phyloP scores from a whole-genome alignment of 2,113 vertebrate species.

The Prunella himalayana region DNA sequence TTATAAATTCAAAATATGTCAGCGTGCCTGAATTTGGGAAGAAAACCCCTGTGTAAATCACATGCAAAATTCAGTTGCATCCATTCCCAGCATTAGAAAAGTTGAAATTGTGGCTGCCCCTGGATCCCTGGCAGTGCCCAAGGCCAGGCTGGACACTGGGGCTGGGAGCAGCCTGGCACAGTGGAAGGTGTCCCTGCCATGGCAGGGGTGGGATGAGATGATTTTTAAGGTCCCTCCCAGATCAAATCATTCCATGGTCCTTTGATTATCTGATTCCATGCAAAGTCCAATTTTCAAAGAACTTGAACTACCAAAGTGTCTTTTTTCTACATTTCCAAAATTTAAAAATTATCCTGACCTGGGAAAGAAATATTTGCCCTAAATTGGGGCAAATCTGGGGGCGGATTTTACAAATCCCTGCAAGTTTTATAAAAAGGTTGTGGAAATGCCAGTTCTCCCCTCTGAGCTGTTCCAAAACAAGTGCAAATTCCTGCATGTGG shows the following conservation, averaged over 20 bases:
- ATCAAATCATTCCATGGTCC: neutral
- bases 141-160: neutral
- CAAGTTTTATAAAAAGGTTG: neutral
- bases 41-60: neutral
- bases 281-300: neutral
- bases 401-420: neutral
- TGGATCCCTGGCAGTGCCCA: neutral
- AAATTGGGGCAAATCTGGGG: rapidly evolving
- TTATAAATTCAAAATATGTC: neutral
- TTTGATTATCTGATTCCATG: neutral
- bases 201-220: rapidly evolving
- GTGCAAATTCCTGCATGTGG: neutral
- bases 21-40: neutral
- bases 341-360: neutral
- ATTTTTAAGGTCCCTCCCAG: rapidly evolving
- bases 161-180: neutral
- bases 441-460: neutral
- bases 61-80: neutral
- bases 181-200: neutral
- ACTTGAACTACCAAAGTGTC: neutral
- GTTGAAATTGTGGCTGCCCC: neutral
- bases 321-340: neutral
- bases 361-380: neutral
- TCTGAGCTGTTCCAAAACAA: neutral
- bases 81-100: neutral